Evolutionary conservation across 2,113 vertebrate genomes (phyloP), one percentile per base, ranked within the genome.

Genomic region (Charadrius vociferus): DNA sequence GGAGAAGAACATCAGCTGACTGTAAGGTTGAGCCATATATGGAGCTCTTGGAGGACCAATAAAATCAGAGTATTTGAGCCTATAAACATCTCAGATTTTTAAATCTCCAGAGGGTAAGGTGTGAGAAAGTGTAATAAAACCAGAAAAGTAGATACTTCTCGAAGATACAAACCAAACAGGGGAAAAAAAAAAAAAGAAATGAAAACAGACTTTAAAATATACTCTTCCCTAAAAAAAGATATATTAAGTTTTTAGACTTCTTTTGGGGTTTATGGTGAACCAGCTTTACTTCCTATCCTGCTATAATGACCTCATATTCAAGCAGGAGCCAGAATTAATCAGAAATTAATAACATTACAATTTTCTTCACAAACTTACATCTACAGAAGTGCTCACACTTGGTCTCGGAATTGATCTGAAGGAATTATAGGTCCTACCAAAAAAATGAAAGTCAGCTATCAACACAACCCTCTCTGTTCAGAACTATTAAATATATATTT

Each of bases 81-180:
- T 88, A 86, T 77, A 91, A 95, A 94, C 52, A 86, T 72, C 52
- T 73, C 74, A 45, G 20, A 85, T 95, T 96, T 96, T 68, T 77
- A 95, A 95, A 86, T 91, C 80, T 92, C 92, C n/a, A 58, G 68
- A 75, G 47, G 3, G 24, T 41, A 71, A 78, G 26, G 22, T 93
- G 50, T 87, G 36, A 95, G 70, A 81, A 80, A 78, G 74, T 41
- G 8, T 65, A 53, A 52, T 59, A 79, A 83, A 88, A 32, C 0
- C 37, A 73, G 74, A 89, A 83, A 93, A 95, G 67, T 53, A 86
- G 59, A 55, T 82, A 70, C 81, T 91, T 92, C 77, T 77, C 72
- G 84, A 87, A 93, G 81, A 88, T 55, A 75, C 34, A 66, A 87
- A 89, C n/a, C 7, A 55, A 90, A 90, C 7, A 59, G 39, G 29